Percentiles rank a stretch among this genome's conserved stretches.
These are phyloP conservation scores for Stenichneumon culpator DNA, from an alignment of 2,888 invertebrate species.

Conservation along the genomic window DNA sequence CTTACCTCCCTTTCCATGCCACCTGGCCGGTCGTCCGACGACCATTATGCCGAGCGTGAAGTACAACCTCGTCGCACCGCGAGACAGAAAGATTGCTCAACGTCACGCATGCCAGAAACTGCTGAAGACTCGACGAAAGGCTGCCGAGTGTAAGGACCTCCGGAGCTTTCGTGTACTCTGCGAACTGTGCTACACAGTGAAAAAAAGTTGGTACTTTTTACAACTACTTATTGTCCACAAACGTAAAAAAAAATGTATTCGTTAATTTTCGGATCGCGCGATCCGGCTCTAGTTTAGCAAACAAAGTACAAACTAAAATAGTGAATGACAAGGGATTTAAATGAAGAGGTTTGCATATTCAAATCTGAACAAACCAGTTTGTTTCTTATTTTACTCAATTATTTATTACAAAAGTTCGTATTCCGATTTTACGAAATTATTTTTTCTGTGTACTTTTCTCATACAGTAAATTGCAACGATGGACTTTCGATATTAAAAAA, in stretches of 20 bases:
- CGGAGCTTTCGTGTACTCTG: neutral
- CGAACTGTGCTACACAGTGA: neutral
- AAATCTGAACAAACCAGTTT: no score
- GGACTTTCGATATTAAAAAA: no score
- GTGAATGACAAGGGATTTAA: no score
- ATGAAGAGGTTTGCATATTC: no score
- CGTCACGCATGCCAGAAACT: conserved; percentile 72
- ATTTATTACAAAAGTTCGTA: no score
- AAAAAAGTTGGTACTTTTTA: neutral
- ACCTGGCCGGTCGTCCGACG: conserved; percentile 29
- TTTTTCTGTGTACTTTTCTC: neutral
- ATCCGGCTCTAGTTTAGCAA: no score
- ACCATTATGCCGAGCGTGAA: conserved; percentile 30
- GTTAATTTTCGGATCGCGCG: no score
- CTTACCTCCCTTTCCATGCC: conserved; percentile 2
- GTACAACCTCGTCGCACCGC: conserved; percentile 26
- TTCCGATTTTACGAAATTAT: no score
- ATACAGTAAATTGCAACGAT: neutral
- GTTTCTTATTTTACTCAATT: no score
- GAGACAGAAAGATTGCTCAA: conserved; percentile 76
- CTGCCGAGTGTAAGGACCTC: conserved; percentile 17
- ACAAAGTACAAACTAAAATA: no score
- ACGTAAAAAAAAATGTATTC: no score
- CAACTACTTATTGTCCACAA: no score
- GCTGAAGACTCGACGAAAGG: conserved; percentile 17